Conservation (phyloP, 2,888 invertebrate genomes). For the Drosophila aldrichi region DNA sequence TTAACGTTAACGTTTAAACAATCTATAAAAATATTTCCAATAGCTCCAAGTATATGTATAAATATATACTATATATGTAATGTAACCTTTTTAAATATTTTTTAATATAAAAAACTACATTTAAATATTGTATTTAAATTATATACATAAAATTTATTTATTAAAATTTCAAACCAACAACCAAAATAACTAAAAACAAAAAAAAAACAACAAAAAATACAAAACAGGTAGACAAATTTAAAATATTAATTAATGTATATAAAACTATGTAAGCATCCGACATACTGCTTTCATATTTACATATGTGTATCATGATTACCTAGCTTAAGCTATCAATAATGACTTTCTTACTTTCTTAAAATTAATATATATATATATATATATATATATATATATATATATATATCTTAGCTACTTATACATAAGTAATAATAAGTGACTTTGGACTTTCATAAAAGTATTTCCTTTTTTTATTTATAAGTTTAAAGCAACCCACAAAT, state of each 20-base stretch:
- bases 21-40: conserved; percentile 43
- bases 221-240: conserved; percentile 41
- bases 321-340: conserved; percentile 38
- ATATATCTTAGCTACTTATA: conserved; percentile 29
- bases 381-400: conserved; percentile 8
- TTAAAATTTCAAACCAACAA: conserved; percentile 17
- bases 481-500: conserved; percentile 21
- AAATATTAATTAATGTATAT: conserved; percentile 49
- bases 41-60: conserved; percentile 34
- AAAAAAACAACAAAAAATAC: not conserved
- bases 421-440: conserved; percentile 36
- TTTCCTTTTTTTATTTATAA: conserved; percentile 38
- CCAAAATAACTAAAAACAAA: conserved; percentile 7
- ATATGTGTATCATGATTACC: conserved; percentile 33
- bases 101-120: conserved; percentile 42
- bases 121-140: conserved; percentile 25
- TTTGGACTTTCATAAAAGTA: conserved; percentile 48
- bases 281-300: conserved; percentile 50
- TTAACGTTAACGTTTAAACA: conserved; percentile 50
- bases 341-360: conserved; percentile 53
- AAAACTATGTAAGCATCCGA: conserved; percentile 51
- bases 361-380: not conserved
- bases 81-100: conserved; percentile 56
- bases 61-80: not conserved
- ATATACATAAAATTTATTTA: conserved; percentile 46